phyloP scores from a whole-genome alignment of 2,888 invertebrate genomes.

The Sphaeridia pumilis region DNA sequence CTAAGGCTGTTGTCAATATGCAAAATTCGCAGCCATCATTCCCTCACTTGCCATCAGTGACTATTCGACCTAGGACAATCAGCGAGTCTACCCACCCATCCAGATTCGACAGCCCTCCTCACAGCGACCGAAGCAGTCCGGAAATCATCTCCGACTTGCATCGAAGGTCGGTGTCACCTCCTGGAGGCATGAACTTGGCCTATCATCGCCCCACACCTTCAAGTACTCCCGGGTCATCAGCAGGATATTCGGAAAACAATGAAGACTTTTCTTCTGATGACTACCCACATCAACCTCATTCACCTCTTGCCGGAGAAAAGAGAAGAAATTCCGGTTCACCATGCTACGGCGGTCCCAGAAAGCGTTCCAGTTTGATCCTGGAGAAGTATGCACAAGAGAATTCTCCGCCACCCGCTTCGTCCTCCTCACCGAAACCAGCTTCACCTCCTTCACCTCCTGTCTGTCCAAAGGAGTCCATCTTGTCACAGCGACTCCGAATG shows the following conservation, averaged over 20 bases:
- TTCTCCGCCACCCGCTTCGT: slow-evolving; percentile 18
- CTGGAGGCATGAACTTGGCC: slow-evolving; percentile 19
- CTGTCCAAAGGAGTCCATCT: slow-evolving; percentile 32
- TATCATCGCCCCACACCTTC: slow-evolving; percentile 28
- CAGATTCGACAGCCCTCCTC: slow-evolving; percentile 14
- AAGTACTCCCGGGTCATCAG: slow-evolving; percentile 31
- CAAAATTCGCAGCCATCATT: not conserved
- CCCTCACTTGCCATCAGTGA: not conserved
- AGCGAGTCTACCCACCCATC: slow-evolving; percentile 8
- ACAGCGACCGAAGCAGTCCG: slow-evolving; percentile 31
- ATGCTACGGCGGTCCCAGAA: slow-evolving; percentile 26
- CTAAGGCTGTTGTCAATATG: slow-evolving; percentile 27
- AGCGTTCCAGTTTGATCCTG: slow-evolving; percentile 35
- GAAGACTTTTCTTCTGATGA: slow-evolving; percentile 23
- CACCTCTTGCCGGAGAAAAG: not conserved
- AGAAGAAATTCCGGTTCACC: not conserved
- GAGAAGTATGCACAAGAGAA: slow-evolving; percentile 36
- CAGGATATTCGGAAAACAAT: slow-evolving; percentile 24
- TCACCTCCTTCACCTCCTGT: slow-evolving; percentile 17
- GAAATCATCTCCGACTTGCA: slow-evolving; percentile 29
- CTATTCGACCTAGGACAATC: not conserved
- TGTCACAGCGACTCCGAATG: slow-evolving; percentile 41
- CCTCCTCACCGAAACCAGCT: slow-evolving; percentile 1
- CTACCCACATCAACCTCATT: slow-evolving; percentile 12
- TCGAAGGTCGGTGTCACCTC: slow-evolving; percentile 27